phyloP scores from a whole-genome alignment of 2,113 vertebrate species.

The Mixornis gularis region DNA sequence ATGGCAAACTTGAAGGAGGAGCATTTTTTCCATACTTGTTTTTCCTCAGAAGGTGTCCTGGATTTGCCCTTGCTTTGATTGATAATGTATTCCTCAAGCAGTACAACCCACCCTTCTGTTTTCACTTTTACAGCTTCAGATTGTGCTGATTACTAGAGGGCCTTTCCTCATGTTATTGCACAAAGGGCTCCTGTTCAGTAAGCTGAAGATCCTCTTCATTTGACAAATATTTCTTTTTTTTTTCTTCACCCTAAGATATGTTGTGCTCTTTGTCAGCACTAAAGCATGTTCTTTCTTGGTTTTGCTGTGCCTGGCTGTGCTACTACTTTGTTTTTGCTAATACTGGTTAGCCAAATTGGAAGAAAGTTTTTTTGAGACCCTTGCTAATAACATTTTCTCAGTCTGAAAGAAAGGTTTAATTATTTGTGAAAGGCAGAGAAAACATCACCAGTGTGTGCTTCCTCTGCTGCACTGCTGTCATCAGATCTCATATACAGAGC shows the following conservation, averaged over 20 bases:
- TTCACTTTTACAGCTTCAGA: slow-evolving; percentile 9
- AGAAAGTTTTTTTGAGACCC: background rate
- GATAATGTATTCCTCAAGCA: slow-evolving; percentile 48
- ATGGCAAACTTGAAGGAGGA: background rate
- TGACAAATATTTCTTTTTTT: slow-evolving; percentile 27
- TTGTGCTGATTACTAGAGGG: background rate
- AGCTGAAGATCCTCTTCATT: background rate
- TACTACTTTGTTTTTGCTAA: background rate
- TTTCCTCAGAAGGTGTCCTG: slow-evolving; percentile 33
- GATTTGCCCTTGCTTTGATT: slow-evolving; percentile 45
- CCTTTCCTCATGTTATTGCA: background rate
- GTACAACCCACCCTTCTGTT: slow-evolving; percentile 29
- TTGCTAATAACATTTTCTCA: background rate
- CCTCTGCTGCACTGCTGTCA: background rate
- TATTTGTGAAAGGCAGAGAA: background rate
- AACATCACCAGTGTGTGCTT: background rate
- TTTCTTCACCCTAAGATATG: background rate
- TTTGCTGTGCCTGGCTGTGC: background rate
- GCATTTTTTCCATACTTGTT: background rate
- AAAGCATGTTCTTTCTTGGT: background rate
- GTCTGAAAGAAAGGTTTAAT: background rate
- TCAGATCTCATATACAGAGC: background rate
- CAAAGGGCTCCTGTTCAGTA: background rate
- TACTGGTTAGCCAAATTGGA: background rate
- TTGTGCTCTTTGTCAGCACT: slow-evolving; percentile 4